Percentiles rank a stretch among this genome's conserved stretches.
Conservation (phyloP, 1,140 invertebrate genomes). For the Battus philenor region DNA sequence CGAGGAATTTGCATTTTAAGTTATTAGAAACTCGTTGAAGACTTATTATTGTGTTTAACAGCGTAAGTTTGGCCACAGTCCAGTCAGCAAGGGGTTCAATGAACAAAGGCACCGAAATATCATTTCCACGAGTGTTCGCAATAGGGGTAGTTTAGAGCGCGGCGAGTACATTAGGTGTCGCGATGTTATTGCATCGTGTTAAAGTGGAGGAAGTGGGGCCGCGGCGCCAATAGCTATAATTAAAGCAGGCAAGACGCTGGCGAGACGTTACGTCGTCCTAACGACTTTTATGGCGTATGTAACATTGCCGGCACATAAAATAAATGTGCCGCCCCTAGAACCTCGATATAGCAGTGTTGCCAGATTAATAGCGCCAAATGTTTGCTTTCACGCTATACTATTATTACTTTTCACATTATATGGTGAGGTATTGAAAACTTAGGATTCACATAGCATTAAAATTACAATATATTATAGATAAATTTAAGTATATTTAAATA, state of each 20-base stretch:
- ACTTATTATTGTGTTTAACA: too few relatives aligned
- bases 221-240: constrained; percentile 58
- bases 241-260: constrained; percentile 68
- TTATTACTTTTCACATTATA: constrained; percentile 46
- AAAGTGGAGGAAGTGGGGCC: constrained; percentile 39
- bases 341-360: constrained; percentile 58
- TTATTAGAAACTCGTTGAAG: too few relatives aligned
- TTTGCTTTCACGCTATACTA: constrained; percentile 60
- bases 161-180: constrained; percentile 48
- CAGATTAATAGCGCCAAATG: constrained; percentile 69
- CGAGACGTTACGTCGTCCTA: constrained; percentile 71
- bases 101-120: background rate
- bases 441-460: constrained; percentile 9
- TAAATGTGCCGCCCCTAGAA: constrained; percentile 70
- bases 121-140: background rate
- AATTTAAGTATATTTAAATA: too few relatives aligned
- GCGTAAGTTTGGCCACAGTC: constrained; percentile 4
- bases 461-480: too few relatives aligned
- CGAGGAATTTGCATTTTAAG: too few relatives aligned
- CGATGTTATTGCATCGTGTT: constrained; percentile 62
- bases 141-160: constrained; percentile 24
- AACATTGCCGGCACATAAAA: constrained; percentile 73
- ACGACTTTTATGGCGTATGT: constrained; percentile 74
- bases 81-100: constrained; percentile 5
- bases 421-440: constrained; percentile 41